A percentile compares a stretch with the other conserved stretches of the same genome.
phyloP scores from a whole-genome alignment of 2,888 invertebrate genomes.

The Theretra japonica region DNA sequence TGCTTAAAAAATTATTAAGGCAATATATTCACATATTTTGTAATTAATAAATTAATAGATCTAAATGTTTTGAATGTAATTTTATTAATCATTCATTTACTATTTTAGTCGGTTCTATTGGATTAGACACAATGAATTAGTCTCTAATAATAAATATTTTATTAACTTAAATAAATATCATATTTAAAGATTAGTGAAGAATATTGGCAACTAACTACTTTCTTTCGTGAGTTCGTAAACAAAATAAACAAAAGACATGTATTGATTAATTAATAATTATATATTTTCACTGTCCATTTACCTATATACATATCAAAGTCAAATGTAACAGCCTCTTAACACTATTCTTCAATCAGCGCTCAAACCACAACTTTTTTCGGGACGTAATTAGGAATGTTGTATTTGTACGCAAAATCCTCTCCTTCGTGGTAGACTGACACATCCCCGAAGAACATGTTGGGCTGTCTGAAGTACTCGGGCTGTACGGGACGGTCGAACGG shows the following conservation, averaged over 20 bases:
- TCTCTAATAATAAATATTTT: too few species aligned
- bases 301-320: conserved; percentile 12
- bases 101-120: too few species aligned
- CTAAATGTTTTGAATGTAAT: too few species aligned
- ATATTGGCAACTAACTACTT: not conserved
- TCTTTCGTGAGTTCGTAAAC: not conserved
- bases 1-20: too few species aligned
- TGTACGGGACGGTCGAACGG: conserved; percentile 84
- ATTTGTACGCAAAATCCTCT: conserved; percentile 60
- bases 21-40: too few species aligned
- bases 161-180: too few species aligned
- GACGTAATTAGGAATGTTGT: conserved; percentile 55
- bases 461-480: conserved; percentile 75
- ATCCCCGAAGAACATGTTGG: conserved; percentile 86
- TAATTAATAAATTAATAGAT: too few species aligned
- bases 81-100: too few species aligned
- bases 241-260: not conserved
- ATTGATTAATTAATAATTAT: not conserved
- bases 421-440: conserved; percentile 82
- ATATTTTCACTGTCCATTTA: conserved; percentile 19
- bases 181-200: not conserved
- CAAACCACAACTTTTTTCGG: conserved; percentile 5
- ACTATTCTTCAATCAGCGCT: conserved; percentile 3
- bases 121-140: too few species aligned
- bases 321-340: not conserved